phyloP scores from a whole-genome alignment of 2,797 vertebrate species.

The Antennarius maculatus region DNA sequence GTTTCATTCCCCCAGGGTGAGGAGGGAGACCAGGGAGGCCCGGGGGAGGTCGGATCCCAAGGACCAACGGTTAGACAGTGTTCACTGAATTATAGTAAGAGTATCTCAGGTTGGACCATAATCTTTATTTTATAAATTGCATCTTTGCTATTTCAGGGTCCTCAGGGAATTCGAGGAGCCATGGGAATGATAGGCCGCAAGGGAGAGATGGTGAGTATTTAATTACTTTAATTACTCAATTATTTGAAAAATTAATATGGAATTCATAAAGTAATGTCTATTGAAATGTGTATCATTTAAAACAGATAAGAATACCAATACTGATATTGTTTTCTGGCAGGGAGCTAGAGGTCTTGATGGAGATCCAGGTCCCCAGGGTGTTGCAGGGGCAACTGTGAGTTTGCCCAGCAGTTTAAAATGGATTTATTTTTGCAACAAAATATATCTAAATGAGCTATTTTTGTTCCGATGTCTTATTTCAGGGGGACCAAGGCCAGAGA shows the following conservation, averaged over 20 bases:
- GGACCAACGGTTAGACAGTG: conserved; percentile 86
- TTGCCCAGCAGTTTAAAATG: conserved; percentile 2
- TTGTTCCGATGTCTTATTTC: conserved; percentile 32
- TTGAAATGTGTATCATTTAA: conserved; percentile 3
- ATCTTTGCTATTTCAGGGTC: conserved; percentile 82
- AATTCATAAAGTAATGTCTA: not conserved
- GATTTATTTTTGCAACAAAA: conserved; percentile 6
- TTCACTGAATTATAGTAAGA: conserved; percentile 21
- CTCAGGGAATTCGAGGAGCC: conserved; percentile 90
- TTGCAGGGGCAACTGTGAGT: conserved; percentile 91
- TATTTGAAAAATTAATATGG: not conserved
- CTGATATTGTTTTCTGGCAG: conserved; percentile 69
- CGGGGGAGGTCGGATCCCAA: conserved; percentile 90
- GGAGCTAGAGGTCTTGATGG: conserved; percentile 91
- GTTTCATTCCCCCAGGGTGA: conserved; percentile 85
- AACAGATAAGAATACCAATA: not conserved
- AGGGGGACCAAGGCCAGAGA: conserved; percentile 94
- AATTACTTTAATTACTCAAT: not conserved
- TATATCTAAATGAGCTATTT: too few relatives aligned
- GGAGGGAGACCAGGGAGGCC: conserved; percentile 92
- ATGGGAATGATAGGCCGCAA: conserved; percentile 90
- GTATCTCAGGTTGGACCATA: not conserved
- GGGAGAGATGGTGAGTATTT: conserved; percentile 87
- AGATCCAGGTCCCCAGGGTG: conserved; percentile 89
- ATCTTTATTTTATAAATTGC: conserved; percentile 12